Evolutionary conservation across 2,113 vertebrate species (phyloP).

Genomic region (Opisthocomus hoazin): DNA sequence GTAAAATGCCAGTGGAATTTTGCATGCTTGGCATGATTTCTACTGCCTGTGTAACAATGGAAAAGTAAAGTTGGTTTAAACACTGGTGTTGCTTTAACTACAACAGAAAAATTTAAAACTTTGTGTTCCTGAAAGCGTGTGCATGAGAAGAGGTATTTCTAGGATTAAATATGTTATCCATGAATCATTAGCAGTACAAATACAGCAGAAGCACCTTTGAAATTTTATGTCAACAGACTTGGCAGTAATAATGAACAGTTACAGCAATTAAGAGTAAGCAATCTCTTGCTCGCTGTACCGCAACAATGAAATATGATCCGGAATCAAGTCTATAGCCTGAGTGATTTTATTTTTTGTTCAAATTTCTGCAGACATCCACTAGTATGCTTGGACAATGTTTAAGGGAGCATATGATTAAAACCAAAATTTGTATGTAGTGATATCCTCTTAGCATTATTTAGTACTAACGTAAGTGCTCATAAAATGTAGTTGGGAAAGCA

Average conservation of each 20-base stretch:
- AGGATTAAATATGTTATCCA: not conserved
- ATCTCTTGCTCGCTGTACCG: not conserved
- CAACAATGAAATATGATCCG: not conserved
- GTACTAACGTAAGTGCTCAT: not conserved
- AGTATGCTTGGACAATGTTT: not conserved
- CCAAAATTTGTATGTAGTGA: not conserved
- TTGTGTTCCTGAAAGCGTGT: not conserved
- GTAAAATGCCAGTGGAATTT: constrained; percentile 53
- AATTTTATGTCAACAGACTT: not conserved
- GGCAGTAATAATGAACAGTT: not conserved
- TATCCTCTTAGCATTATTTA: not conserved
- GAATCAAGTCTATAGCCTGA: not conserved
- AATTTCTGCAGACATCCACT: not conserved
- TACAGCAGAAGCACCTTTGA: not conserved
- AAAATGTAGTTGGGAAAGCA: not conserved
- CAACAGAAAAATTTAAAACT: not conserved
- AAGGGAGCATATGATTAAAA: not conserved
- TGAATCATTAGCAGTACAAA: not conserved
- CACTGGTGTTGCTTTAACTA: not conserved
- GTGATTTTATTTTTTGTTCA: not conserved
- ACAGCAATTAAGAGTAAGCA: not conserved
- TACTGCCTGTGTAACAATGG: not conserved
- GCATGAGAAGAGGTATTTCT: not conserved
- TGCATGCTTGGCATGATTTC: not conserved
- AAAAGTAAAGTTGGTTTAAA: not conserved